These are phyloP conservation scores for Acronicta alni DNA, from an alignment of 2,888 invertebrate species.

Conservation along the genomic window DNA sequence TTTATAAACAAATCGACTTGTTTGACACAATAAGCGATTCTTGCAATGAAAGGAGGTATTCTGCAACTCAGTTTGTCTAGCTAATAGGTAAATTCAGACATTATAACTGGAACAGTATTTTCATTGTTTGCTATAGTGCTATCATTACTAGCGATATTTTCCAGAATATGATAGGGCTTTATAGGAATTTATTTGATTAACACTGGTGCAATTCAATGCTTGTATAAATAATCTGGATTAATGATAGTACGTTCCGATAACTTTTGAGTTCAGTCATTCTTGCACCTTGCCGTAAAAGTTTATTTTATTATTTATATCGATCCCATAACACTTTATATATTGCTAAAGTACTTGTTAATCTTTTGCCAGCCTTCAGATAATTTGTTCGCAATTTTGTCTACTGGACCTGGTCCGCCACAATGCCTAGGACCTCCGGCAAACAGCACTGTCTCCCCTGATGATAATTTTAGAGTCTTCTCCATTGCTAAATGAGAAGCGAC, in stretches of 20 bases:
- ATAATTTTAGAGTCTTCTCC: constrained; percentile 73
- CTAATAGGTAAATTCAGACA: no score
- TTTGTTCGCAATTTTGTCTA: constrained; percentile 83
- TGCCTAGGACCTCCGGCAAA: constrained; percentile 79
- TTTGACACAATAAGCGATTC: no score
- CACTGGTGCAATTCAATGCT: no score
- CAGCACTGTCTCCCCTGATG: constrained; percentile 77
- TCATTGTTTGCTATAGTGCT: no score
- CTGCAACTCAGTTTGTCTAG: no score
- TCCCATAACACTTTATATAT: constrained; percentile 19
- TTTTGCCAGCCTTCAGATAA: constrained; percentile 86
- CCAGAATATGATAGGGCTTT: no score
- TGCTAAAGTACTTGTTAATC: constrained; percentile 83
- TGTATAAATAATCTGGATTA: background rate
- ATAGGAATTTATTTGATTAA: no score
- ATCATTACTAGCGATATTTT: no score
- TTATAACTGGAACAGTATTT: no score
- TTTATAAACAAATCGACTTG: background rate
- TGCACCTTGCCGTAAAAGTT: background rate
- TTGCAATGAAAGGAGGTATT: no score
- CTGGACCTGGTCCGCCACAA: constrained; percentile 84
- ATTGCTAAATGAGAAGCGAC: constrained; percentile 69
- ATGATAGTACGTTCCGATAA: background rate
- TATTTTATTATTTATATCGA: background rate
- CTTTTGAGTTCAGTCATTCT: background rate